Conservation (phyloP, 2,797 vertebrate species). For the Diglossa cyanea region DNA sequence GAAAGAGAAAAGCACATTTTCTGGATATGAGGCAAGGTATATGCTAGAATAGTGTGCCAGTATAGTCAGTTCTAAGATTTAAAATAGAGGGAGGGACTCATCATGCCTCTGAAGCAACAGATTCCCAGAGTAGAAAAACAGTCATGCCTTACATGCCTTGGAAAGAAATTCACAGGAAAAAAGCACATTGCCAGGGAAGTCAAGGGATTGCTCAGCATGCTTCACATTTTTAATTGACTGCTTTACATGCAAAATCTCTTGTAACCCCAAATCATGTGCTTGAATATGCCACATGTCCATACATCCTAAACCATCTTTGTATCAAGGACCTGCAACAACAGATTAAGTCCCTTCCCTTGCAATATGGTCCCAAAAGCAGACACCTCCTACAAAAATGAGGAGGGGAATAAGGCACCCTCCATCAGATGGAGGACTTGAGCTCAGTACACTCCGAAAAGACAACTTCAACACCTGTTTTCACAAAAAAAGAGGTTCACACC, state of each 20-base stretch:
- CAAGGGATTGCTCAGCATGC: background rate
- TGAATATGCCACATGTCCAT: fast-evolving
- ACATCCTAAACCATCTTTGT: background rate
- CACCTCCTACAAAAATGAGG: background rate
- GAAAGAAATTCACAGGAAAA: conserved; percentile 2
- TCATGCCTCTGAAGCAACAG: background rate
- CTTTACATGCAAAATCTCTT: background rate
- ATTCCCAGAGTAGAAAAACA: background rate
- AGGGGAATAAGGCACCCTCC: background rate
- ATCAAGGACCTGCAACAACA: background rate
- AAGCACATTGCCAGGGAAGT: background rate
- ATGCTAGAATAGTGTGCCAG: background rate
- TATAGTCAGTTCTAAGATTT: background rate
- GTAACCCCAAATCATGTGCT: background rate
- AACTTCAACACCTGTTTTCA: background rate
- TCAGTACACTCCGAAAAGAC: background rate
- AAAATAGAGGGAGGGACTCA: background rate
- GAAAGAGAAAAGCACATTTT: background rate
- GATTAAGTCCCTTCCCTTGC: background rate
- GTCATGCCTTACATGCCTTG: background rate
- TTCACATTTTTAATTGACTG: background rate
- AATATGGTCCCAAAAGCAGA: background rate
- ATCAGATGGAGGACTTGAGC: background rate
- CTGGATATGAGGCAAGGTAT: background rate
- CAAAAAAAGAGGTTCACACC: background rate